A percentile compares a stretch with the other conserved stretches of the same genome.
These are phyloP conservation scores for Xanthia icteritia DNA, from an alignment of 2,888 invertebrate species.

Conservation along the genomic window DNA sequence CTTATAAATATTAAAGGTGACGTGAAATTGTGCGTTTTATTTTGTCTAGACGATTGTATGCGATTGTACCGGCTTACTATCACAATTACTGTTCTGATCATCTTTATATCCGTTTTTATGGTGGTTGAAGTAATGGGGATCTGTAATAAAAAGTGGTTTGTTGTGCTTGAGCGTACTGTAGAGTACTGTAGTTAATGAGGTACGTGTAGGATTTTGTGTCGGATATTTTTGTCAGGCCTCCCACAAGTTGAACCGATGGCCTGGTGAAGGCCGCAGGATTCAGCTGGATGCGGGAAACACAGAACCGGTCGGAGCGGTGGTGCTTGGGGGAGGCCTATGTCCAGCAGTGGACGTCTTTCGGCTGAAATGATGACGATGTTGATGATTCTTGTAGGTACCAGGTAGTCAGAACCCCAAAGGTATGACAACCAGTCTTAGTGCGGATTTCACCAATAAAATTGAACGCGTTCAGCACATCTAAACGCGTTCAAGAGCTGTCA, in stretches of 20 bases:
- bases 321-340: no score
- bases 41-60: conserved; percentile 25
- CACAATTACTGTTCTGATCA: conserved; percentile 37
- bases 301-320: no score
- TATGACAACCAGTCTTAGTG: neutral
- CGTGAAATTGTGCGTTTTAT: conserved; percentile 26
- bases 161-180: conserved; percentile 8
- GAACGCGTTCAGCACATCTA: no score
- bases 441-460: no score
- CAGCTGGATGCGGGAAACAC: no score
- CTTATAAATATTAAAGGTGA: conserved; percentile 44
- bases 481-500: no score
- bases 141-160: neutral
- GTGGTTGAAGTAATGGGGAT: conserved; percentile 2
- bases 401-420: neutral
- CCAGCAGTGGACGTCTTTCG: no score
- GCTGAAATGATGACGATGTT: no score
- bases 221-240: neutral
- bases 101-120: conserved; percentile 38
- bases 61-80: conserved; percentile 27
- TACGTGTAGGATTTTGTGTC: neutral
- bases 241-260: neutral
- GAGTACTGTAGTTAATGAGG: conserved; percentile 12
- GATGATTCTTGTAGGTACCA: no score
- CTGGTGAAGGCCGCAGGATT: neutral